Percentiles rank a stretch among this genome's conserved stretches.
These are phyloP conservation scores for Cinara cedri DNA, from an alignment of 2,888 invertebrate species.

Conservation along the genomic window DNA sequence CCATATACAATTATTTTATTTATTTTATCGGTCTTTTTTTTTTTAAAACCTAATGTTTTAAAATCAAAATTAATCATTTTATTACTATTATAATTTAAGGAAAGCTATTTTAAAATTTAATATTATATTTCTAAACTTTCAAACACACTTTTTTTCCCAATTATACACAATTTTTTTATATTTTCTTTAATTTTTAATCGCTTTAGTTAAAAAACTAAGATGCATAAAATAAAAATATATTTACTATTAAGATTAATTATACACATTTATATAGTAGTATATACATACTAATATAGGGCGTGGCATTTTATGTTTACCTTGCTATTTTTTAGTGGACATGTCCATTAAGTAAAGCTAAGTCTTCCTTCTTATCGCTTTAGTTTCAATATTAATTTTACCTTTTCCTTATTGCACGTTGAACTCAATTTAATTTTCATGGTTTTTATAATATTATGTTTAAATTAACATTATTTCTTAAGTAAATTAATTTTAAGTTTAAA, in stretches of 20 bases:
- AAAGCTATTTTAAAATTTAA: no score
- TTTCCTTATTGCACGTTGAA: background rate
- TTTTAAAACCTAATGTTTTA: background rate
- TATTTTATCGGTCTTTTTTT: background rate
- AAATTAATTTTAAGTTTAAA: background rate
- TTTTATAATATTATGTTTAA: background rate
- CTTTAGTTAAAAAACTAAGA: background rate
- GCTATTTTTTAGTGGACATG: background rate
- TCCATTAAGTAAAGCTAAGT: background rate
- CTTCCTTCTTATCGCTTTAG: background rate
- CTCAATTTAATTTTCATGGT: background rate
- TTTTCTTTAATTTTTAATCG: background rate
- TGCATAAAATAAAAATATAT: background rate
- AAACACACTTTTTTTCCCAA: background rate
- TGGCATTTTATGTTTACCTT: background rate
- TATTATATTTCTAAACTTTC: conserved; percentile 5
- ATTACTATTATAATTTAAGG: no score
- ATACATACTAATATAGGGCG: background rate
- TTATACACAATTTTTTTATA: background rate
- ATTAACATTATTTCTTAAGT: background rate
- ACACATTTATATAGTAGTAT: background rate
- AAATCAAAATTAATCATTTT: conserved; percentile 1
- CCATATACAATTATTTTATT: conserved; percentile 12
- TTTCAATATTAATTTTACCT: conserved; percentile 16
- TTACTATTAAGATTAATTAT: background rate